Conservation (phyloP, 2,797 vertebrate species). For the Sus cebifrons region DNA sequence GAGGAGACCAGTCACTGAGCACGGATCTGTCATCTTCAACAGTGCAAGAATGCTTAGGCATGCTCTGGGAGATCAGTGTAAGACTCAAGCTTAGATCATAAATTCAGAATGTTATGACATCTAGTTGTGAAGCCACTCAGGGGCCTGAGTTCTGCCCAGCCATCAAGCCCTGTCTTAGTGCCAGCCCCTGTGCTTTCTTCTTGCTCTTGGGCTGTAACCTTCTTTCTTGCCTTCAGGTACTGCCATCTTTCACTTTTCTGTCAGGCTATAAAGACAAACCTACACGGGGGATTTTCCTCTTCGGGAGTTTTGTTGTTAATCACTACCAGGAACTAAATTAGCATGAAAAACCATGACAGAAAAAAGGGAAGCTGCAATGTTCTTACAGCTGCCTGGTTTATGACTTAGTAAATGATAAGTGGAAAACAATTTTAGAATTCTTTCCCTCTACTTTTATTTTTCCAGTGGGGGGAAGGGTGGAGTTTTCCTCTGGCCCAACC, state of each 20-base stretch:
- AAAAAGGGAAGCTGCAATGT: slow-evolving; percentile 45
- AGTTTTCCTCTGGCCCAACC: background rate
- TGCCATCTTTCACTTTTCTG: slow-evolving; percentile 25
- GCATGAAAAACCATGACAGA: background rate
- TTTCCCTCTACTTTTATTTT: slow-evolving; percentile 26
- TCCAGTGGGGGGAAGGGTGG: background rate
- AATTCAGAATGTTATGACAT: background rate
- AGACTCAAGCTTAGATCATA: background rate
- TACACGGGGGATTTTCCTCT: background rate
- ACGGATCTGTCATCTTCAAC: background rate
- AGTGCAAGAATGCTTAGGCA: background rate
- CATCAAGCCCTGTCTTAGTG: background rate
- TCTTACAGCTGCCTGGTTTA: slow-evolving; percentile 40
- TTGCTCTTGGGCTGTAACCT: background rate
- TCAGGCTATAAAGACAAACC: slow-evolving; percentile 11
- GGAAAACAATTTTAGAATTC: slow-evolving; percentile 27
- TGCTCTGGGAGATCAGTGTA: background rate
- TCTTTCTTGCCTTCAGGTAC: background rate
- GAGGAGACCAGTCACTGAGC: background rate
- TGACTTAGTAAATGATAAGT: slow-evolving; percentile 2
- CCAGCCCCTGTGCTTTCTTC: background rate
- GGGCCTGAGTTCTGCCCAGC: background rate
- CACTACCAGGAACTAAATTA: slow-evolving; percentile 52
- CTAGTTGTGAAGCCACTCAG: background rate
- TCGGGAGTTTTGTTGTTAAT: slow-evolving; percentile 58